Evolutionary conservation across 2,888 invertebrate genomes (phyloP), one percentile per base, ranked within the genome.

Genomic region (Tuberolachnus salignus): DNA sequence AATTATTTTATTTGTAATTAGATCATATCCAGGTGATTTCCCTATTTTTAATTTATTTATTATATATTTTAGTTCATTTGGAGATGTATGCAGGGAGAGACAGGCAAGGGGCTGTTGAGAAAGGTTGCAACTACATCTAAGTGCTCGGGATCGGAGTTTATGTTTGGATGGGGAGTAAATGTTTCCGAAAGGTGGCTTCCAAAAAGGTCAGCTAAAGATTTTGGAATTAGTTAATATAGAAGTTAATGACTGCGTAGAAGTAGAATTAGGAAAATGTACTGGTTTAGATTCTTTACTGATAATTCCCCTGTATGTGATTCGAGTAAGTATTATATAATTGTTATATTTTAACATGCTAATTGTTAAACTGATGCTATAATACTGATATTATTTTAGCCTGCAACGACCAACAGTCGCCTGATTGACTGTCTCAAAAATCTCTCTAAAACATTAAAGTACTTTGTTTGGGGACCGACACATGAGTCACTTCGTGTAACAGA

Each of bases 151-250:
- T n/a, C n/a, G n/a, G n/a, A n/a, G n/a, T n/a, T n/a, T n/a, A n/a
- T n/a, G n/a, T n/a, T n/a, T n/a, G n/a, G n/a, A n/a, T n/a, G n/a
- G n/a, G n/a, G n/a, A n/a, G n/a, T n/a, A n/a, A n/a, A n/a, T n/a
- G n/a, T n/a, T n/a, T n/a, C n/a, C n/a, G n/a, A n/a, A n/a, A n/a
- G n/a, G n/a, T n/a, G n/a, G n/a, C n/a, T n/a, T n/a, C n/a, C n/a
- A n/a, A n/a, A n/a, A n/a, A n/a, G n/a, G n/a, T n/a, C n/a, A n/a
- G n/a, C 87, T 94, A 4, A 88, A 88, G 59, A 90, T 92, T 83
- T 86, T 94, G 71, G 94, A 94, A 85, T 88, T 94, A 69, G 91
- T 94, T 63, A 94, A 94, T 85, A 92, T 94, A 82, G 94, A 94
- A 84, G 90, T 93, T 14, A 92, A 91, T 84, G 87, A 89, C 11